Evolutionary conservation across 1,140 invertebrate species (phyloP), one percentile per base, ranked within the genome.

Genomic region (Drosophila nannoptera): DNA sequence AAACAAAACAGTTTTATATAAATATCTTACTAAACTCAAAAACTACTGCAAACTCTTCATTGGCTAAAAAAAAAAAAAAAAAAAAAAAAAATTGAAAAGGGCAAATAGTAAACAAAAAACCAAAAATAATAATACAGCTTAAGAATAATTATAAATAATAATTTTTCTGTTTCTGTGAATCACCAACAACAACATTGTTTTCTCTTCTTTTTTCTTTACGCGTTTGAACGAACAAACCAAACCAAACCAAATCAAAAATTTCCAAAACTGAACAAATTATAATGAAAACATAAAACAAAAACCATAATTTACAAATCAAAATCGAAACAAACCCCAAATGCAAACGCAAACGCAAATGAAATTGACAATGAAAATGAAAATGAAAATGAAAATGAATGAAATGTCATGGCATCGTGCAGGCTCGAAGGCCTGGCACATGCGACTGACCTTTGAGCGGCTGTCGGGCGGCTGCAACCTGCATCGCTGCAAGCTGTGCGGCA

Each of bases 351-450:
- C 16, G 33, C 68, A 55, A 66, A 71, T 49, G 14, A 42, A 46
- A 46, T 42, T 43, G 45, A 60, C 43, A 64, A 63, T 40, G 42
- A 45, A 64, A 54, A 55, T 35, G 32, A 58, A 69, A 33, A 11
- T 43, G n/a, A 33, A 32, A 49, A 59, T 16, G 11, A 55, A 63
- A 48, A 67, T 14, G 29, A 54, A n/a, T 29, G 11, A 42, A 31
- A 35, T 35, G 9, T 42, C 56, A 73, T 48, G 33, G 59, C 66
- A 66, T 16, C 46, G 35, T 46, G 31, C 49, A 96, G 95, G 94
- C 93, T 95, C 94, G 91, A 95, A 95, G 94, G 94, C 94, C 92
- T 95, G 94, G 94, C 94, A 95, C 92, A 96, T 96, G 94, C 93
- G 94, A 92, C 94, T 95, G 91, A 95, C 94, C 90, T 96, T 96